A percentile compares a stretch with the other conserved stretches of the same genome.
phyloP scores from a whole-genome alignment of 2,888 invertebrate species.

The Leptogaster cylindrica region DNA sequence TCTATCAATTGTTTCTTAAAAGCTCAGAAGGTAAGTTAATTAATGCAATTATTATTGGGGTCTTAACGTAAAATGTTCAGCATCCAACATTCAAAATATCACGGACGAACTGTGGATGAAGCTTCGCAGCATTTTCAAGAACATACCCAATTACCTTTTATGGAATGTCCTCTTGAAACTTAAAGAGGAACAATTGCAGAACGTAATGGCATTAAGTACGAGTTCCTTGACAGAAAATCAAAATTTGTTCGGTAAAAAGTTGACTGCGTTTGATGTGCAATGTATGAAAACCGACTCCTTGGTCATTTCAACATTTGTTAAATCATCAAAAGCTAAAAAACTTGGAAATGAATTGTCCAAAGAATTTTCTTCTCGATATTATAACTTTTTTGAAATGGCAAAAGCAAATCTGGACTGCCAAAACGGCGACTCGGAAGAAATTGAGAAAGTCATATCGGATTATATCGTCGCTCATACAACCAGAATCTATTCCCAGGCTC shows the following conservation, averaged over 20 bases:
- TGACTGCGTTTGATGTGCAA: conserved; percentile 54
- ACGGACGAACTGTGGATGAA: conserved; percentile 56
- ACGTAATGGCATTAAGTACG: conserved; percentile 53
- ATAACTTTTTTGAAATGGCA: conserved; percentile 54
- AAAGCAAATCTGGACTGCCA: conserved; percentile 55
- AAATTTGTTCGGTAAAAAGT: conserved; percentile 45
- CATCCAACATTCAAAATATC: conserved; percentile 51
- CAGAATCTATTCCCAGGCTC: conserved; percentile 53
- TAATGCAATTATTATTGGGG: neutral
- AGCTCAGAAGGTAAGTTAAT: conserved; percentile 49
- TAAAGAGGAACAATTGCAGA: conserved; percentile 57
- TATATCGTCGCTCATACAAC: conserved; percentile 57
- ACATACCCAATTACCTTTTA: conserved; percentile 56
- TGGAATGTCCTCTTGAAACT: conserved; percentile 56
- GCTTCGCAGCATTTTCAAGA: conserved; percentile 54
- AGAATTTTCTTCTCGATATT: conserved; percentile 53
- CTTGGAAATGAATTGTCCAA: conserved; percentile 52
- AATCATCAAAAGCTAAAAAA: conserved; percentile 52
- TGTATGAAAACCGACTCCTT: conserved; percentile 55
- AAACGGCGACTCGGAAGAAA: conserved; percentile 43
- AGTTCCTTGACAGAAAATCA: conserved; percentile 38
- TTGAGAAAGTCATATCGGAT: conserved; percentile 55
- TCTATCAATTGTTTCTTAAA: conserved; percentile 53
- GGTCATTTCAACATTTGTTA: conserved; percentile 54
- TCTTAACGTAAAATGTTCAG: conserved; percentile 42